These are phyloP conservation scores for Norana najaformis DNA, from an alignment of 2,888 invertebrate genomes.

Conservation along the genomic window DNA sequence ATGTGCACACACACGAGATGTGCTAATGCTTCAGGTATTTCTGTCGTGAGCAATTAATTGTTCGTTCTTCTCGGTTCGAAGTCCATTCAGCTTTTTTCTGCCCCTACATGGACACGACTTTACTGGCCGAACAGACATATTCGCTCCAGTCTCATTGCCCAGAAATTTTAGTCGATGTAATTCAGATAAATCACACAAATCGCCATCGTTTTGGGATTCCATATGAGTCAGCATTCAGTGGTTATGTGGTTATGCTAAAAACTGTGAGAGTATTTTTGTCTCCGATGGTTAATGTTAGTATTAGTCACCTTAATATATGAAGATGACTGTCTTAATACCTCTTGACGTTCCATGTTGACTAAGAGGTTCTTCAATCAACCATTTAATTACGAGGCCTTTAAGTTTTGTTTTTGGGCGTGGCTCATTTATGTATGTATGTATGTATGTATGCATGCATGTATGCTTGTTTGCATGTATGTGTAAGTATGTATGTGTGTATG, in stretches of 20 bases:
- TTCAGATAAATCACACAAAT: not conserved
- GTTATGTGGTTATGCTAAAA: not conserved
- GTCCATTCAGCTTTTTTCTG: not conserved
- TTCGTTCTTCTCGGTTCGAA: not conserved
- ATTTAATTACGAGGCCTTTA: no score
- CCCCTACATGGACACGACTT: not conserved
- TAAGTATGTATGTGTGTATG: no score
- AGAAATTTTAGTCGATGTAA: not conserved
- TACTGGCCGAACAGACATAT: not conserved
- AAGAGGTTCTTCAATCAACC: not conserved
- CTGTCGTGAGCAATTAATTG: not conserved
- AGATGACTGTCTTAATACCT: no score
- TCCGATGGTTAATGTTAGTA: not conserved
- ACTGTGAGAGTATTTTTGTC: not conserved
- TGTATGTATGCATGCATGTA: no score
- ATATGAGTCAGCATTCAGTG: not conserved
- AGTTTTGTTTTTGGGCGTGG: no score
- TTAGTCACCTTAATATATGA: no score
- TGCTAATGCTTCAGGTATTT: not conserved
- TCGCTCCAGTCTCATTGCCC: not conserved
- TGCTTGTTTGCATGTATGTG: no score
- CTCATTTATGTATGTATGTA: no score
- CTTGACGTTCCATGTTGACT: not conserved
- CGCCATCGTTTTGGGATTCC: not conserved
- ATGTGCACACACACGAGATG: not conserved